Conservation (phyloP, 2,888 invertebrate species). For the Latrodectus elegans region DNA sequence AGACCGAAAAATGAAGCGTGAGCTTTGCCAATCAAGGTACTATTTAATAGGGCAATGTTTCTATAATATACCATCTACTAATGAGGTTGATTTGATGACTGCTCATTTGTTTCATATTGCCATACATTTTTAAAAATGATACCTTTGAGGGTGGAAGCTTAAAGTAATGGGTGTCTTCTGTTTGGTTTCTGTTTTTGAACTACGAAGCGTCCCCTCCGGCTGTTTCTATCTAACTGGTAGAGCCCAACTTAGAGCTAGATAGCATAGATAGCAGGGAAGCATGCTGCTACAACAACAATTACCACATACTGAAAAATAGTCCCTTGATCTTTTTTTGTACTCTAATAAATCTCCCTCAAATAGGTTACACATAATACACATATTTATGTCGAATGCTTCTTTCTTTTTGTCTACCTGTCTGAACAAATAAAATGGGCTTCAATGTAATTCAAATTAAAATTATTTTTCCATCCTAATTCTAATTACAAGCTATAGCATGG, state of each 20-base stretch:
- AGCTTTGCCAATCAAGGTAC: constrained; percentile 64
- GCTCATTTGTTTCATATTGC: constrained; percentile 12
- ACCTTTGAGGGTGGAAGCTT: too few relatives aligned
- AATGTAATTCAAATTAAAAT: constrained; percentile 20
- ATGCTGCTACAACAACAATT: too few relatives aligned
- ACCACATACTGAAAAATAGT: constrained; percentile 36
- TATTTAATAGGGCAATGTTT: constrained; percentile 68
- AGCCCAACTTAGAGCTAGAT: too few relatives aligned
- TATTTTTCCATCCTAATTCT: constrained; percentile 1
- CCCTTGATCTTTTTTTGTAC: constrained; percentile 34
- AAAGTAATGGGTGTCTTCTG: too few relatives aligned
- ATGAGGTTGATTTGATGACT: constrained; percentile 54
- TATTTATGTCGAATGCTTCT: constrained; percentile 36
- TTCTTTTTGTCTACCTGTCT: constrained; percentile 46
- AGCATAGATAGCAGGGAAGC: too few relatives aligned
- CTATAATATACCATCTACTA: constrained; percentile 61
- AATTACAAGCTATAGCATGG: constrained; percentile 25
- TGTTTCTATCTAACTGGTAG: too few relatives aligned
- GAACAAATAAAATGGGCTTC: constrained; percentile 23
- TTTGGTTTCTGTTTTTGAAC: too few relatives aligned
- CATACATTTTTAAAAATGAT: too few relatives aligned
- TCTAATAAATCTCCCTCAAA: constrained; percentile 25
- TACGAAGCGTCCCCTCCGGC: too few relatives aligned
- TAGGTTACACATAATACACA: too few relatives aligned
- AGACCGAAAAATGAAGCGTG: constrained; percentile 58